These are phyloP conservation scores for Apis cerana DNA, from an alignment of 1,140 invertebrate species.

Conservation along the genomic window DNA sequence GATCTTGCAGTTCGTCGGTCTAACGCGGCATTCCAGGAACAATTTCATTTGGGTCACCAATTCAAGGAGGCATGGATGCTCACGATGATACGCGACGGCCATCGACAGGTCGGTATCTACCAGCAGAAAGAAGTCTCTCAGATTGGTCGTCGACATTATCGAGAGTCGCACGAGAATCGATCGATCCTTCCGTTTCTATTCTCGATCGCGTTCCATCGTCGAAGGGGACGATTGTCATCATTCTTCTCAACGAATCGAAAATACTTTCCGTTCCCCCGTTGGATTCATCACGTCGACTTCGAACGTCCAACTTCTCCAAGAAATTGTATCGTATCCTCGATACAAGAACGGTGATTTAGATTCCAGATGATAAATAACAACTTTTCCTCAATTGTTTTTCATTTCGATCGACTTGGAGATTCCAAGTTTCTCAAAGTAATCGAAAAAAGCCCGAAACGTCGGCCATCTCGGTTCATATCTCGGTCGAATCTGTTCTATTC, in stretches of 20 bases:
- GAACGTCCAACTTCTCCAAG: too few relatives aligned
- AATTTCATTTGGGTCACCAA: slow-evolving; percentile 28
- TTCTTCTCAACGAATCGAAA: slow-evolving; percentile 8
- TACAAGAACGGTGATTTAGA: too few relatives aligned
- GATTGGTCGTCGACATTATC: slow-evolving; percentile 44
- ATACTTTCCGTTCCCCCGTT: neutral
- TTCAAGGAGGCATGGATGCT: slow-evolving; percentile 29
- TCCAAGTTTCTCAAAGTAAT: neutral
- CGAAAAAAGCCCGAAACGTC: neutral
- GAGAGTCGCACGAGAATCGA: neutral
- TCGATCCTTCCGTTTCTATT: slow-evolving; percentile 6
- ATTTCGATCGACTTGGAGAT: neutral
- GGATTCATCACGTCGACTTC: neutral
- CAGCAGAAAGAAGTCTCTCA: slow-evolving; percentile 13
- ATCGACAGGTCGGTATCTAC: slow-evolving; percentile 27
- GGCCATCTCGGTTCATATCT: neutral
- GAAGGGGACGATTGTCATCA: neutral
- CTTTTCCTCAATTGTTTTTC: neutral
- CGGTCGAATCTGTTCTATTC: neutral
- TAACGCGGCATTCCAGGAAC: slow-evolving; percentile 12
- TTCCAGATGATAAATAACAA: too few relatives aligned
- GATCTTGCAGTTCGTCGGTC: slow-evolving; percentile 24
- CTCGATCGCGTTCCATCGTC: slow-evolving; percentile 6
- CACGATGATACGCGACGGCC: slow-evolving; percentile 13
- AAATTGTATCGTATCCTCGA: too few relatives aligned